These are phyloP conservation scores for Psittacara wagleri DNA, from an alignment of 2,113 vertebrate genomes.

Conservation along the genomic window DNA sequence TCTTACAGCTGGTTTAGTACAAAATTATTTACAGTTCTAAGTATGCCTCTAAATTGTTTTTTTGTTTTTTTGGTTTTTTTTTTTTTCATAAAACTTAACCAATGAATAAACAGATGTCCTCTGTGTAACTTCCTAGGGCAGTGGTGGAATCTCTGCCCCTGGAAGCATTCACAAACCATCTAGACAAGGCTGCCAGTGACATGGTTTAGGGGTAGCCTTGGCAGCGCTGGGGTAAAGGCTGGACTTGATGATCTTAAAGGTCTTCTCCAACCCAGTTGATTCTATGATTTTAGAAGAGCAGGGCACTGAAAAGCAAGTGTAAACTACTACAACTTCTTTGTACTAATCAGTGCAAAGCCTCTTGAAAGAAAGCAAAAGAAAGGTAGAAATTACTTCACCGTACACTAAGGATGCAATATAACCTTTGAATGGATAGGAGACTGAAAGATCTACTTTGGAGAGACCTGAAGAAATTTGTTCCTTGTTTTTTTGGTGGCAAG, in stretches of 20 bases:
- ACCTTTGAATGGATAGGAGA: background rate
- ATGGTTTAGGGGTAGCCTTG: background rate
- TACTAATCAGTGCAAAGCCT: background rate
- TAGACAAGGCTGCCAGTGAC: background rate
- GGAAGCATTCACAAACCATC: background rate
- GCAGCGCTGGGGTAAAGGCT: background rate
- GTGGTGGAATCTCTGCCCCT: background rate
- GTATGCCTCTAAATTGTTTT: background rate
- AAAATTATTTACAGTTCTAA: background rate
- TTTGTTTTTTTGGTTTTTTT: background rate
- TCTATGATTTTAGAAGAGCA: background rate
- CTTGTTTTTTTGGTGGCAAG: background rate
- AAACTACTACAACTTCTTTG: background rate
- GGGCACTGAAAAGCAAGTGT: background rate
- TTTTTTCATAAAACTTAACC: background rate
- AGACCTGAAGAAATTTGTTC: background rate
- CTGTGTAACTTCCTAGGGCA: background rate
- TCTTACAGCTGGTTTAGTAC: background rate
- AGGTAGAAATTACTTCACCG: background rate
- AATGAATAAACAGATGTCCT: background rate
- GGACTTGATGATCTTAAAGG: background rate
- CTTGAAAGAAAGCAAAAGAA: background rate
- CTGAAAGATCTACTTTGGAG: background rate
- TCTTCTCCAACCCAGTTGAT: background rate
- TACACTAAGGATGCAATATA: background rate